Evolutionary conservation across 2,888 invertebrate species (phyloP), one percentile per base, ranked within the genome.

Genomic region (Drosophila nigricruria): DNA sequence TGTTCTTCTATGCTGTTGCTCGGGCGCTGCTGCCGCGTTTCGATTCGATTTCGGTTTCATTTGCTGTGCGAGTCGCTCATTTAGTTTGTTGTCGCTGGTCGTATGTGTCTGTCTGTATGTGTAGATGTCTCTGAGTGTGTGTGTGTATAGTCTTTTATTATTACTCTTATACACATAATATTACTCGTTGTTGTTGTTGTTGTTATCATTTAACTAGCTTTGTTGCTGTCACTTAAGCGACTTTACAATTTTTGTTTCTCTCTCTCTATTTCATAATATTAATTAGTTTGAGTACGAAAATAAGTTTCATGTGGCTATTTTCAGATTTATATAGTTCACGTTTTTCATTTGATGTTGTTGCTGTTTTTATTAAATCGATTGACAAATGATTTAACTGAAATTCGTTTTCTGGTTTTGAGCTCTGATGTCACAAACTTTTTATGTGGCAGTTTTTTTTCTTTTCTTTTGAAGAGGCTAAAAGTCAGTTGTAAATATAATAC

Each of bases 231-330:
- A 45, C 25, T 72, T 43, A 71, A 63, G n/a, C 58, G 47, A 38
- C 27, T 71, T 72, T 60, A 54, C 74, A 57, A 43, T 18, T 58
- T 30, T n/a, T n/a, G n/a, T n/a, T n/a, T n/a, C 6, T n/a, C 36
- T 25, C 18, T 36, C 23, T 52, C 5, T 25, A 25, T 57, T 70
- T 75, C 50, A 38, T 59, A 56, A 66, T 62, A 68, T 77, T 56
- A 56, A 63, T 64, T 65, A 61, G n/a, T 61, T 77, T 60, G 60
- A 70, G 49, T 60, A 67, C 70, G 38, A 77, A 77, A 73, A 77
- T 73, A 77, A 63, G 57, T 67, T 79, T 62, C 58, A 72, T 78
- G 79, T 78, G 77, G 77, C 77, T 78, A 73, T 77, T 77, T 77
- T 70, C 25, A 77, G 78, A 66, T 53, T 66, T 43, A 61, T 60